Evolutionary conservation across 2,797 vertebrate genomes (phyloP).

Genomic region (Miichthys miiuy): DNA sequence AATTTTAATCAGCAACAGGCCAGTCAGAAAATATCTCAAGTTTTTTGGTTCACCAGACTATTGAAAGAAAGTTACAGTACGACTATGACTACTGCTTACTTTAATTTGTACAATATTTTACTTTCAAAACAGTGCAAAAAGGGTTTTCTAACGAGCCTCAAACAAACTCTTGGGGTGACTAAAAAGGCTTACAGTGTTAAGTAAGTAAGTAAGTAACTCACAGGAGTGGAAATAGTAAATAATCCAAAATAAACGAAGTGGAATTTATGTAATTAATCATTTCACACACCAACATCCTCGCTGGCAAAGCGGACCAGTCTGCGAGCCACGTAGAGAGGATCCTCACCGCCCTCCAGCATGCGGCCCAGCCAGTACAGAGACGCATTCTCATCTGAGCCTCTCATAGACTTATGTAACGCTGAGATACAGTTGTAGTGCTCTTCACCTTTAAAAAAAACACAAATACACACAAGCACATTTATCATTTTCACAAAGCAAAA

Average conservation of each 20-base stretch:
- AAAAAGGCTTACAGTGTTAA: too few relatives aligned
- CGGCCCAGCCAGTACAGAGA: conserved; percentile 98
- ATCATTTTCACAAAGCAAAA: not conserved
- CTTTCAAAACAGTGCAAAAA: not conserved
- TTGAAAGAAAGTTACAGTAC: conserved; percentile 1
- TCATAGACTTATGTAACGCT: conserved; percentile 96
- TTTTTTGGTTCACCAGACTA: not conserved
- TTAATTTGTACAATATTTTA: not conserved
- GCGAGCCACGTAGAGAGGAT: conserved; percentile 95
- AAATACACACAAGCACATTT: not conserved
- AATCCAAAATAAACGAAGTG: not conserved
- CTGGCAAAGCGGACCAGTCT: conserved; percentile 96
- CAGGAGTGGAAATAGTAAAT: not conserved
- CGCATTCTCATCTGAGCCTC: conserved; percentile 93
- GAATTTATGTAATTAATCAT: not conserved
- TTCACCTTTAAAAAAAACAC: conserved; percentile 84
- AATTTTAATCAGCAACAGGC: not conserved
- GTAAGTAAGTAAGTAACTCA: too few relatives aligned
- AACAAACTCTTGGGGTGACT: too few relatives aligned
- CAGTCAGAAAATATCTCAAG: not conserved
- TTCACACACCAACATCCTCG: conserved; percentile 93
- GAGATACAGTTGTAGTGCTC: conserved; percentile 99
- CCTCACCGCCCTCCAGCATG: conserved; percentile 98
- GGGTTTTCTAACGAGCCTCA: not conserved
- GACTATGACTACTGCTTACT: not conserved